phyloP scores from a whole-genome alignment of 2,113 vertebrate genomes.

The Accipiter virgatus region DNA sequence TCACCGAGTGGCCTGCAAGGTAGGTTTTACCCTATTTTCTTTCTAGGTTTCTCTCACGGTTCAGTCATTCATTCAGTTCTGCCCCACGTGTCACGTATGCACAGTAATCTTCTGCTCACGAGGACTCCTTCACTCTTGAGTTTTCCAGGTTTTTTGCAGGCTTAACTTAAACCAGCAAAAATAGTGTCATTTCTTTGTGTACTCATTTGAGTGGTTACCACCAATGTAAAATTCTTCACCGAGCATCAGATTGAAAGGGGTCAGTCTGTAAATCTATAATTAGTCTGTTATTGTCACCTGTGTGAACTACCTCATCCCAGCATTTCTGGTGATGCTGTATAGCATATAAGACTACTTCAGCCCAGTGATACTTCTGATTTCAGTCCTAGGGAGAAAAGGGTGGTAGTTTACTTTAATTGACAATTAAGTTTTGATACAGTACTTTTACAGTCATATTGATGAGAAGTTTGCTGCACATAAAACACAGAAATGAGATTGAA shows the following conservation, averaged over 20 bases:
- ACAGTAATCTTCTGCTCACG: not conserved
- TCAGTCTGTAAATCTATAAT: not conserved
- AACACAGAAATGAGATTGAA: not conserved
- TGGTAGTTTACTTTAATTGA: not conserved
- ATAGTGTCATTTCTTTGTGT: not conserved
- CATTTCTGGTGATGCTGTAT: not conserved
- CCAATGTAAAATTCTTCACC: not conserved
- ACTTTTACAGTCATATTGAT: not conserved
- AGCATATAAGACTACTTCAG: not conserved
- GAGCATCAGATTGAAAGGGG: not conserved
- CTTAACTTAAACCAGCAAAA: not conserved
- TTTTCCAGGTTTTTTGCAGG: not conserved
- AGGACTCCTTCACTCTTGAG: not conserved
- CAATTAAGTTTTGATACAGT: not conserved
- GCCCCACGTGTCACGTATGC: not conserved
- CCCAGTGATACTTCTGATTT: not conserved
- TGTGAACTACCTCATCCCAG: not conserved
- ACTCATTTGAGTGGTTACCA: not conserved
- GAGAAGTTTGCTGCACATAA: not conserved
- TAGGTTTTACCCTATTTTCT: slow-evolving; percentile 24
- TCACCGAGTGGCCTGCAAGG: slow-evolving; percentile 98
- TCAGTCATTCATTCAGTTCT: not conserved
- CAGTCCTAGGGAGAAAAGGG: not conserved
- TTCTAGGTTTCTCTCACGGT: not conserved
- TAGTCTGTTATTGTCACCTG: fast-evolving